A percentile compares a stretch with the other conserved stretches of the same genome.
Evolutionary conservation across 2,797 vertebrate species (phyloP).

Genomic region (Phyllotis vaccarum): DNA sequence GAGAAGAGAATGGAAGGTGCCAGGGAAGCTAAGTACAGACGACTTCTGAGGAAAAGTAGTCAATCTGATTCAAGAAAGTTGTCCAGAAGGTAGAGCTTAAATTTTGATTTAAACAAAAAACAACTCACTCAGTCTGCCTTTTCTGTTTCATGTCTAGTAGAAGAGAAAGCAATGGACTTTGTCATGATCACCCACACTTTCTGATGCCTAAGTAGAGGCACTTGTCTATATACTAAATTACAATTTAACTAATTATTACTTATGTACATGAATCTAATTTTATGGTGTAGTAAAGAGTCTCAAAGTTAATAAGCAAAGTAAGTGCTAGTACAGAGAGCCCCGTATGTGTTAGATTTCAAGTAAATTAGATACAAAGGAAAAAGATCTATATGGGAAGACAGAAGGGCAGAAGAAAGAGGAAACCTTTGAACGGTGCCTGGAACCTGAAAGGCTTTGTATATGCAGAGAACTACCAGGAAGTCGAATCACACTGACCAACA

Average conservation of each 20-base stretch:
- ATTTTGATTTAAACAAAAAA: neutral
- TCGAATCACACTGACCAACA: neutral
- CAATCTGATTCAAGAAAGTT: conserved; percentile 1
- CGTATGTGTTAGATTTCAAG: neutral
- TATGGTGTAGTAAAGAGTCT: neutral
- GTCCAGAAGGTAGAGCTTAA: neutral
- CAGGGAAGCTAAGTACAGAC: neutral
- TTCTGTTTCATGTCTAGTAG: neutral
- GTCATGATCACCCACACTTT: neutral
- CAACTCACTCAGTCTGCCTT: neutral
- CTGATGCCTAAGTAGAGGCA: neutral
- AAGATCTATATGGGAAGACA: neutral
- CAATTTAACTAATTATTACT: neutral
- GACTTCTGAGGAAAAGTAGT: neutral
- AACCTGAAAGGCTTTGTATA: neutral
- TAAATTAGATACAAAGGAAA: neutral
- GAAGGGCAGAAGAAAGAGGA: neutral
- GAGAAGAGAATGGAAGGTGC: neutral
- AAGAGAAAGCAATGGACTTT: neutral
- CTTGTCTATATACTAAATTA: neutral
- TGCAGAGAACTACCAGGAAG: neutral
- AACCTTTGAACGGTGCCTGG: neutral
- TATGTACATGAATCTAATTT: neutral
- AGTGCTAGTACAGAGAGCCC: neutral
- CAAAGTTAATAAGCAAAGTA: conserved; percentile 30